These are phyloP conservation scores for Tachypleus tridentatus DNA, from an alignment of 1,140 invertebrate species.

Conservation along the genomic window DNA sequence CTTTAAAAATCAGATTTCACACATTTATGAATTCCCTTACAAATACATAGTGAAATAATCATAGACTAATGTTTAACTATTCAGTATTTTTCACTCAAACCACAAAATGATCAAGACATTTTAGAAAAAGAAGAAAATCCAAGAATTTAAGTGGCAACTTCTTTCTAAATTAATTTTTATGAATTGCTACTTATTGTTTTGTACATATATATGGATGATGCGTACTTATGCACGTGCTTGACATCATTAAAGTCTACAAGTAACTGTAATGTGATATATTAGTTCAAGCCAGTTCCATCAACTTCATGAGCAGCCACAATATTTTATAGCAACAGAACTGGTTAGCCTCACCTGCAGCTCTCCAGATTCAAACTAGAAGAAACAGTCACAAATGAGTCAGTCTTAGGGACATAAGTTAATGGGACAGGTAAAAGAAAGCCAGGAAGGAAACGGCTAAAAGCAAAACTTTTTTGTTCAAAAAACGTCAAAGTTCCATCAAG, in stretches of 20 bases:
- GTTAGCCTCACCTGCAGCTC: constrained; percentile 54
- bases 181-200: too few species aligned
- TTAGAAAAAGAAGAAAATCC: neutral
- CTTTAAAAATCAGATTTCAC: too few species aligned
- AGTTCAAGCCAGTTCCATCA: too few species aligned
- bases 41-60: too few species aligned
- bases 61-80: too few species aligned
- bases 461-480: constrained; percentile 75
- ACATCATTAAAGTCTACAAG: too few species aligned
- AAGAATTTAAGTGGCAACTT: neutral
- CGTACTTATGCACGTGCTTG: too few species aligned
- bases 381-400: constrained; percentile 64
- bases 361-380: constrained; percentile 60
- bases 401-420: constrained; percentile 56
- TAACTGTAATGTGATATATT: too few species aligned
- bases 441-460: constrained; percentile 58
- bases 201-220: too few species aligned
- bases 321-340: neutral
- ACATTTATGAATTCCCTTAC: too few species aligned
- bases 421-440: constrained; percentile 64
- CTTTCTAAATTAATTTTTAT: too few species aligned
- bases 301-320: neutral
- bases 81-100: too few species aligned
- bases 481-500: constrained; percentile 69
- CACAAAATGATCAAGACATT: neutral